Conservation (phyloP, 2,797 vertebrate genomes). For the Hydrolagus colliei region DNA sequence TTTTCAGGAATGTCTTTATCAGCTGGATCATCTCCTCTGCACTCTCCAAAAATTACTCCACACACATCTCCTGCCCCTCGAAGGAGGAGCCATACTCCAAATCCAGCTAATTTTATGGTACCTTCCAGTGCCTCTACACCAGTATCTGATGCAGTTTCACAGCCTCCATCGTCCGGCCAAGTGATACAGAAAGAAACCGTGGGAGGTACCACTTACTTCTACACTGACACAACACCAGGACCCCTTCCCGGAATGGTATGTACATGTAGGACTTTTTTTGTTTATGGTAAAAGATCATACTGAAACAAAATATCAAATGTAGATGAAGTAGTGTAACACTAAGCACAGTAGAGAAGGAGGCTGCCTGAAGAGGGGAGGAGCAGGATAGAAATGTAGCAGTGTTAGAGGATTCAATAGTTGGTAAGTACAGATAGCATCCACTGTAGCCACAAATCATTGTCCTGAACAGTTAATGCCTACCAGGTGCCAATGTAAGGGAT, state of each 20-base stretch:
- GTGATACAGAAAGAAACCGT: constrained; percentile 98
- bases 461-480: no score
- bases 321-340: constrained; percentile 11
- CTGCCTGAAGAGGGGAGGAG: neutral
- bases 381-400: neutral
- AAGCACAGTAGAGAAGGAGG: neutral
- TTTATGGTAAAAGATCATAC: constrained; percentile 17
- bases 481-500: no score
- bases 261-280: constrained; percentile 27
- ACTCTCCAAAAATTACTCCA: constrained; percentile 97
- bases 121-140: constrained; percentile 79
- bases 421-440: no score
- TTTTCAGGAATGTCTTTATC: constrained; percentile 90
- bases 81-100: constrained; percentile 95
- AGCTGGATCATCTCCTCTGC: constrained; percentile 94
- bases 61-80: constrained; percentile 93
- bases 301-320: constrained; percentile 24
- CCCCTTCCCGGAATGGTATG: constrained; percentile 92
- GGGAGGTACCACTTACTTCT: constrained; percentile 97
- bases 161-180: constrained; percentile 68
- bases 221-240: constrained; percentile 91
- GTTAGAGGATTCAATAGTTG: neutral
- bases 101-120: constrained; percentile 91
- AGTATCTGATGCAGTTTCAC: constrained; percentile 65
- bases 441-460: no score